Base-by-base conservation (phyloP, 2,888 invertebrate genomes). In the Thymelicus lineola region DNA sequence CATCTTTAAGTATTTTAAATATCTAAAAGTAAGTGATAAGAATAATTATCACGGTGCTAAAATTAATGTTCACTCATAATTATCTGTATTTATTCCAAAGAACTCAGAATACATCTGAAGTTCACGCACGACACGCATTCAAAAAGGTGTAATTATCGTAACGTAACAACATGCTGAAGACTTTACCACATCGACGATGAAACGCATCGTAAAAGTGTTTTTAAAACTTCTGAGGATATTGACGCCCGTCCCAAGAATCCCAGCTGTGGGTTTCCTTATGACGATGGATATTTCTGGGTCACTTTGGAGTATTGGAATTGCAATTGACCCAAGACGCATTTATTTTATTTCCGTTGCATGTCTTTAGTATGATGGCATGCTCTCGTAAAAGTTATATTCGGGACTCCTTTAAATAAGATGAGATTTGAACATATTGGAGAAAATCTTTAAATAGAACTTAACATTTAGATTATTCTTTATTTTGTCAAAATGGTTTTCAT, bases 281-380 rank as follows among this genome's bases (percentile, higher is more conserved):
- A 62, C 62, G 62, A 64, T 55, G 14, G 53, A 55, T 61, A 61
- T 61, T 48, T 38, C 35, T 64, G 63, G 17, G 63, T 42, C 63
- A 55, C 17, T 17, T 17, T 17, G n/a, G 38, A 10, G 12, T 42
- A 38, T 42, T 10, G 55, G 55, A 55, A 5, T 20, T 5, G 38
- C 42, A 20, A 55, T 17, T 57, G 57, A 10, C 10, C 4, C 17
- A 15, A 59, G 12, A 42, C 1, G n/a, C 17, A 42, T 42, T 42
- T 12, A 42, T 38, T 15, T 14, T 20, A 12, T 28, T 28, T 15
- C 17, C 14, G 15, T 58, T 28, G 10, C 12, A 5, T 28, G 10
- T 42, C 12, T 42, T 42, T 12, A 9, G 9, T 42, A 42, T 12
- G 42, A 42, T 12, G 42, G 42, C 42, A 42, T 42, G 42, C 12